Conservation (phyloP, 2,113 vertebrate genomes). For the Heloderma charlesbogerti region DNA sequence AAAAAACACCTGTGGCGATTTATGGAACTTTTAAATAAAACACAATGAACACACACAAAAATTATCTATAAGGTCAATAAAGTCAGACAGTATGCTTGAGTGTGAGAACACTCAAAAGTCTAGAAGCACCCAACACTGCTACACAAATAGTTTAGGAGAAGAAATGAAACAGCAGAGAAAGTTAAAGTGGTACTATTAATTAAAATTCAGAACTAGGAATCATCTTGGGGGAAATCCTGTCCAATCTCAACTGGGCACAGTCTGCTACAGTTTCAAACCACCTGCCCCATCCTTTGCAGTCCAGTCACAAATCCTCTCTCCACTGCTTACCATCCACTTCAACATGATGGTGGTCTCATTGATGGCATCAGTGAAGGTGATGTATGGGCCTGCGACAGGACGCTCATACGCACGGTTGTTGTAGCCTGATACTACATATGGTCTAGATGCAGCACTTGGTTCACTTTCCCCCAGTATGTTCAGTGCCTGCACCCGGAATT, state of each 20-base stretch:
- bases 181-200: conserved; percentile 2
- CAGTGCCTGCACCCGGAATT: conserved; percentile 93
- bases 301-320: background rate
- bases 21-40: background rate
- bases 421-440: conserved; percentile 89
- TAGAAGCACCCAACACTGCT: conserved; percentile 2
- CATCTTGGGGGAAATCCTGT: background rate
- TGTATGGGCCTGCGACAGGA: conserved; percentile 93
- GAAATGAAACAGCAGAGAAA: conserved; percentile 19
- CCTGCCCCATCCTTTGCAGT: background rate
- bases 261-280: background rate
- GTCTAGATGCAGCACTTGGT: conserved; percentile 90
- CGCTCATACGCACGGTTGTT: conserved; percentile 85
- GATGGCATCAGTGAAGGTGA: conserved; percentile 96
- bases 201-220: background rate
- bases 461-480: conserved; percentile 95
- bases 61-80: background rate
- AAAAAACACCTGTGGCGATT: background rate
- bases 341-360: conserved; percentile 97
- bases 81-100: background rate
- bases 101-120: background rate
- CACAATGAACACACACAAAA: background rate
- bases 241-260: background rate
- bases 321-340: conserved; percentile 92
- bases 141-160: background rate